Evolutionary conservation across 2,888 invertebrate species (phyloP).

Genomic region (Baccha elongata): DNA sequence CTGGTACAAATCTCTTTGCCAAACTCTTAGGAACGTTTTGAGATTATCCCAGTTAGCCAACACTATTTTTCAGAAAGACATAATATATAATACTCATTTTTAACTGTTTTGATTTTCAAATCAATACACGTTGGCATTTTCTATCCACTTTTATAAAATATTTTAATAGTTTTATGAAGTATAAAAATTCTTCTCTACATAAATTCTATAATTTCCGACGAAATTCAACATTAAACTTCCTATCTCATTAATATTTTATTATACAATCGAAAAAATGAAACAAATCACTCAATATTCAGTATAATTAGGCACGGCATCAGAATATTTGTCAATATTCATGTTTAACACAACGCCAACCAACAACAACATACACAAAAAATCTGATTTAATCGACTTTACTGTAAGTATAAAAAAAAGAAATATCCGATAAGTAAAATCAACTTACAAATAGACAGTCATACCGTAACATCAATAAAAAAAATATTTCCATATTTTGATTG

Average conservation of each 20-base stretch:
- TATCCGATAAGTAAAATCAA: conserved; percentile 12
- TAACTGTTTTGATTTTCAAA: too few relatives aligned
- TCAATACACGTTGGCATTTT: too few relatives aligned
- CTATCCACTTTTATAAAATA: too few relatives aligned
- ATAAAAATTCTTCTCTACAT: too few relatives aligned
- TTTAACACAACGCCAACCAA: background rate
- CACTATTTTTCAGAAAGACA: too few relatives aligned
- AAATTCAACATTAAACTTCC: background rate
- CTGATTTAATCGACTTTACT: conserved; percentile 23
- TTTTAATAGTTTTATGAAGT: too few relatives aligned
- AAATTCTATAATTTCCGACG: too few relatives aligned
- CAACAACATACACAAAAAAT: background rate
- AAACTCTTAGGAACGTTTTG: too few relatives aligned
- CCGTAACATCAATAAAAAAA: background rate
- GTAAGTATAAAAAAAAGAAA: background rate
- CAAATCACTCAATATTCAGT: conserved; percentile 23
- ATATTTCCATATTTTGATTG: conserved; percentile 14
- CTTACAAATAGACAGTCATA: conserved; percentile 17
- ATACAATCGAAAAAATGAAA: background rate
- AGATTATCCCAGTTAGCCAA: too few relatives aligned
- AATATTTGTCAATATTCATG: conserved; percentile 27
- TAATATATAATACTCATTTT: too few relatives aligned
- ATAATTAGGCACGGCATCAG: conserved; percentile 21
- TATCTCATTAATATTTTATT: background rate
- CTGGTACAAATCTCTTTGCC: too few relatives aligned